These are phyloP conservation scores for Nicator chloris DNA, from an alignment of 2,113 vertebrate species.

Conservation along the genomic window DNA sequence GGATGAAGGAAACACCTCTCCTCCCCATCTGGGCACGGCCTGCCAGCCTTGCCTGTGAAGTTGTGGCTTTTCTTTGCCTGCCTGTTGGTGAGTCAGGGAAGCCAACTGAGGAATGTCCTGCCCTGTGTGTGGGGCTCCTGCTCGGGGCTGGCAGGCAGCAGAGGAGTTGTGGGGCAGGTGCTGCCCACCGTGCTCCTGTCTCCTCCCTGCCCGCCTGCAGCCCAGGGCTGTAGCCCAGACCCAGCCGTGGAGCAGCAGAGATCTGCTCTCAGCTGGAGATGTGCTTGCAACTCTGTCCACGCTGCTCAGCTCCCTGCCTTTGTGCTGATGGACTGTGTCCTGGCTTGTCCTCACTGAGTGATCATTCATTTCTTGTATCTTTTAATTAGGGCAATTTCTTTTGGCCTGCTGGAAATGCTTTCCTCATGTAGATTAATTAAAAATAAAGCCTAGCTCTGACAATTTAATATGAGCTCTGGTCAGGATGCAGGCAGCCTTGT, in stretches of 20 bases:
- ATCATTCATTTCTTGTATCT: not conserved
- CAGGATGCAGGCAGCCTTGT: not conserved
- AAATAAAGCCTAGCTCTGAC: not conserved
- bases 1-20: not conserved
- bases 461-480: not conserved
- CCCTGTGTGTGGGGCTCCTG: not conserved
- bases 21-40: not conserved
- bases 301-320: not conserved
- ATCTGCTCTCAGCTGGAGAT: not conserved
- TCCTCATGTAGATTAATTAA: not conserved
- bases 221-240: not conserved
- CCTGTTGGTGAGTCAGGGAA: no score
- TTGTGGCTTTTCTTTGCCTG: not conserved
- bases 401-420: not conserved
- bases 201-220: not conserved
- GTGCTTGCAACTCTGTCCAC: not conserved
- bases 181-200: not conserved
- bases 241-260: accelerated
- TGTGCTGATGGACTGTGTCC: not conserved
- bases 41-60: not conserved
- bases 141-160: not conserved
- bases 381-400: constrained; percentile 33
- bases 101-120: not conserved
- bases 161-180: not conserved
- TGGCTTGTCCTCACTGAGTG: not conserved